Evolutionary conservation across 1,140 invertebrate genomes (phyloP).

Genomic region (Papilio xuthus): DNA sequence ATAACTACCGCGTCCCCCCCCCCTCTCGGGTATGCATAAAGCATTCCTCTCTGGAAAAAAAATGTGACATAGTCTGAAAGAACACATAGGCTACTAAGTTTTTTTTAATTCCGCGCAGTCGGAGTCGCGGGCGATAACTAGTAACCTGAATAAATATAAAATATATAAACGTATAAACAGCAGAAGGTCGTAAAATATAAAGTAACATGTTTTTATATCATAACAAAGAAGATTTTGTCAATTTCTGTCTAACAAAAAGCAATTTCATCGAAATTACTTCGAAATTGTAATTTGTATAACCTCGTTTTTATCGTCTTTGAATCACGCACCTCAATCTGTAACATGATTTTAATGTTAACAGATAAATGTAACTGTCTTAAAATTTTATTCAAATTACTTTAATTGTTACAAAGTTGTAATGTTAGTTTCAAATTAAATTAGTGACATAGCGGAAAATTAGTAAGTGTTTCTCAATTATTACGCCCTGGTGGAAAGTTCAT

Average conservation of each 20-base stretch:
- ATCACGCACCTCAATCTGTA: not conserved
- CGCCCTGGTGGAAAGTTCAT: too few species aligned
- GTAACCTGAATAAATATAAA: not conserved
- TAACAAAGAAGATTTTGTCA: not conserved
- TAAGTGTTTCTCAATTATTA: not conserved
- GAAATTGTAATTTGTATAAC: conserved; percentile 15
- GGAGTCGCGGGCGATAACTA: too few species aligned
- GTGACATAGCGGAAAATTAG: not conserved
- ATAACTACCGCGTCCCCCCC: too few species aligned
- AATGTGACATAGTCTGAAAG: too few species aligned
- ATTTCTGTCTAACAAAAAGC: conserved; percentile 2
- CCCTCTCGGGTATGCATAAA: too few species aligned
- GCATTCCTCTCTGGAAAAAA: too few species aligned
- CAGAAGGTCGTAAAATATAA: not conserved
- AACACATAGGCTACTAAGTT: too few species aligned
- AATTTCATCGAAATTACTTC: conserved; percentile 9
- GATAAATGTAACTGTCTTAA: not conserved
- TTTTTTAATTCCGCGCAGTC: too few species aligned
- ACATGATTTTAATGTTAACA: not conserved
- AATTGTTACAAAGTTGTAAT: not conserved
- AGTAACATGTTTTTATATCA: not conserved
- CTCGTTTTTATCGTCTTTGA: conserved; percentile 14
- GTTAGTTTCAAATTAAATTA: not conserved
- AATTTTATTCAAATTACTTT: not conserved
- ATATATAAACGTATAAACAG: not conserved